phyloP scores from a whole-genome alignment of 2,888 invertebrate species.

The Trachelus iudaicus region DNA sequence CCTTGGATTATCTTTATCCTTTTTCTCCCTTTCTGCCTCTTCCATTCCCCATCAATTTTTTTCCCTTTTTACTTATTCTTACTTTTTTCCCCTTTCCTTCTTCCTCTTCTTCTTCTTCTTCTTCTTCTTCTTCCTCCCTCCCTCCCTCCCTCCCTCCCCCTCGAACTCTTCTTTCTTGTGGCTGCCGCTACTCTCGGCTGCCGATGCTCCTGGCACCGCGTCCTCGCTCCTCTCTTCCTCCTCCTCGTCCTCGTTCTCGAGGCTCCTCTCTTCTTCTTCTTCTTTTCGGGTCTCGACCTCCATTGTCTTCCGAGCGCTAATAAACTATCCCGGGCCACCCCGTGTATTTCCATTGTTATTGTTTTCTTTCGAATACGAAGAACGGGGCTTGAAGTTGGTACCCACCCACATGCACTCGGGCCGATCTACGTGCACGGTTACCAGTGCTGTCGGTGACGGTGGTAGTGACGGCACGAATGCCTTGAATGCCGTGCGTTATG shows the following conservation, averaged over 20 bases:
- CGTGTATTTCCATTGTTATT: constrained; percentile 53
- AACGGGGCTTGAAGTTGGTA: no score
- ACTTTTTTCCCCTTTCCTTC: constrained; percentile 9
- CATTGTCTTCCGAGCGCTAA: constrained; percentile 63
- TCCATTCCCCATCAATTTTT: constrained; percentile 20
- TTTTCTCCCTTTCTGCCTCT: constrained; percentile 23
- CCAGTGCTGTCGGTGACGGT: no score
- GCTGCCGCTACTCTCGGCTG: constrained; percentile 22
- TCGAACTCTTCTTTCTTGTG: constrained; percentile 35
- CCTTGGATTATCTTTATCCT: constrained; percentile 9
- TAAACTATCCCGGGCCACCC: constrained; percentile 63
- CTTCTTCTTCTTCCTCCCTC: constrained; percentile 17
- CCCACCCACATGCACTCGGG: no score
- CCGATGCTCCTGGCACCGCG: constrained; percentile 6
- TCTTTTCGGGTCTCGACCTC: constrained; percentile 64
- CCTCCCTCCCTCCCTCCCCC: constrained; percentile 21
- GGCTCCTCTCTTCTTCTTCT: constrained; percentile 40
- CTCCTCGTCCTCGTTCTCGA: constrained; percentile 30
- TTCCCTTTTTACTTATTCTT: constrained; percentile 1
- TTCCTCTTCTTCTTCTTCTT: constrained; percentile 15
- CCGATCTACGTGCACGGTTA: no score
- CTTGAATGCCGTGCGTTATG: constrained; percentile 51
- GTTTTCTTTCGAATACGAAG: constrained; percentile 29
- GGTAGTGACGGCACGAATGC: neutral
- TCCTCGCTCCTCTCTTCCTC: constrained; percentile 3